Percentiles rank a stretch among this genome's conserved stretches.
phyloP scores from a whole-genome alignment of 2,888 invertebrate species.

The Lasioglossum vierecki region DNA sequence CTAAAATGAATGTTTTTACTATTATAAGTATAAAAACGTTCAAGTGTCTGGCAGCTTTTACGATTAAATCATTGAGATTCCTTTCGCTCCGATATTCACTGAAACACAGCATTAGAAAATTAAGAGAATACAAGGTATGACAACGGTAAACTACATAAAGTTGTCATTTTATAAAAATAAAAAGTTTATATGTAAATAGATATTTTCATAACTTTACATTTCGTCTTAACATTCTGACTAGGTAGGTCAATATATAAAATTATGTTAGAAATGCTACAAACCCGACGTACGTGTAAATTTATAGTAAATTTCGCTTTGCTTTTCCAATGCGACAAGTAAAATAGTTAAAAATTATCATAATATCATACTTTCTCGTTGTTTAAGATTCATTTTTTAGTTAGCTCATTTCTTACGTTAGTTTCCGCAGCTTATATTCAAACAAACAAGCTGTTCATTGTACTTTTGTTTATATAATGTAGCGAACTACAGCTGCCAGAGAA shows the following conservation, averaged over 20 bases:
- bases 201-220: slow-evolving; percentile 20
- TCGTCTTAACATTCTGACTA: slow-evolving; percentile 46
- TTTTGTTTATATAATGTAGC: slow-evolving; percentile 69
- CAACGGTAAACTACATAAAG: slow-evolving; percentile 10
- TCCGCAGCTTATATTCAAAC: slow-evolving; percentile 59
- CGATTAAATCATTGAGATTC: slow-evolving; percentile 38
- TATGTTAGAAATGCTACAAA: slow-evolving; percentile 24
- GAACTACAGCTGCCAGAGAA: slow-evolving; percentile 74
- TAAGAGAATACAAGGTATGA: slow-evolving; percentile 14
- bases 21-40: slow-evolving; percentile 63
- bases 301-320: slow-evolving; percentile 23
- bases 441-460: slow-evolving; percentile 71
- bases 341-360: slow-evolving; percentile 45
- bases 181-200: slow-evolving; percentile 32
- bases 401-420: slow-evolving; percentile 54
- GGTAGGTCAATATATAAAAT: slow-evolving; percentile 51
- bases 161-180: slow-evolving; percentile 35
- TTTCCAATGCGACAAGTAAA: slow-evolving; percentile 35
- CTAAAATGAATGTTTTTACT: slow-evolving; percentile 63
- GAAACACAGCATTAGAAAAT: slow-evolving; percentile 8
- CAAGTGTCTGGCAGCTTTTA: slow-evolving; percentile 68
- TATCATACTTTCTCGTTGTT: slow-evolving; percentile 60
- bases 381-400: slow-evolving; percentile 63
- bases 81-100: slow-evolving; percentile 20
- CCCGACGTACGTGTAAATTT: slow-evolving; percentile 36